Conservation (phyloP, 2,797 vertebrate species). For the Zenarchopterus dispar region DNA sequence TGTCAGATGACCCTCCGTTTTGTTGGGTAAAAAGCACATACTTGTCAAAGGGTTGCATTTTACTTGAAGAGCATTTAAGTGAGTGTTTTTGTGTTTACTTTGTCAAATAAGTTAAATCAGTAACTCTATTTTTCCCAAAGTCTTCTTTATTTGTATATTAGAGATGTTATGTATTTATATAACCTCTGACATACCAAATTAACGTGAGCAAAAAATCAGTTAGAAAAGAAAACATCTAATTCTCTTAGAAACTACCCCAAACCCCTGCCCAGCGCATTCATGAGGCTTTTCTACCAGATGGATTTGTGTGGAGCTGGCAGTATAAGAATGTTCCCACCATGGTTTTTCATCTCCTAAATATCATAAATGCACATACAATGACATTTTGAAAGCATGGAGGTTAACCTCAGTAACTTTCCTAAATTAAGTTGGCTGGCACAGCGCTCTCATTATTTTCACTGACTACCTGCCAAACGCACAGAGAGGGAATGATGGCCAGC, state of each 20-base stretch:
- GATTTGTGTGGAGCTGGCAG: conserved; percentile 2
- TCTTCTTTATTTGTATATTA: too few species aligned
- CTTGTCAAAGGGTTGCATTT: too few species aligned
- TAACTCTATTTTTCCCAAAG: too few species aligned
- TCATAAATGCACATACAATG: neutral
- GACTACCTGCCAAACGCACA: conserved; percentile 14
- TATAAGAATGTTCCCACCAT: neutral
- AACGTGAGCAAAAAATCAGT: neutral
- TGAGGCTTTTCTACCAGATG: neutral
- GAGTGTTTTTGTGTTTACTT: too few species aligned
- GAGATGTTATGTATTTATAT: too few species aligned
- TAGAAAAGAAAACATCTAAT: neutral
- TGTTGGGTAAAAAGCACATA: too few species aligned
- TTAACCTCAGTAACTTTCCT: conserved; percentile 16
- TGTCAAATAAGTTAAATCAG: too few species aligned
- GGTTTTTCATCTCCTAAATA: conserved; percentile 8
- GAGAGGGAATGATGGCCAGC: conserved; percentile 15
- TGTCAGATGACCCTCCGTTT: too few species aligned
- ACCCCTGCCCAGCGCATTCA: neutral
- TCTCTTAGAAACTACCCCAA: too few species aligned
- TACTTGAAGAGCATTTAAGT: too few species aligned
- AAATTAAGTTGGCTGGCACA: conserved; percentile 26
- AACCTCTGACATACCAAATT: too few species aligned
- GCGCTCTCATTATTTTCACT: conserved; percentile 34
- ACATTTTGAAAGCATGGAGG: conserved; percentile 5